Percentiles rank a stretch among this genome's conserved stretches.
phyloP scores from a whole-genome alignment of 2,113 vertebrate genomes.

The Myrmecophaga tridactyla region DNA sequence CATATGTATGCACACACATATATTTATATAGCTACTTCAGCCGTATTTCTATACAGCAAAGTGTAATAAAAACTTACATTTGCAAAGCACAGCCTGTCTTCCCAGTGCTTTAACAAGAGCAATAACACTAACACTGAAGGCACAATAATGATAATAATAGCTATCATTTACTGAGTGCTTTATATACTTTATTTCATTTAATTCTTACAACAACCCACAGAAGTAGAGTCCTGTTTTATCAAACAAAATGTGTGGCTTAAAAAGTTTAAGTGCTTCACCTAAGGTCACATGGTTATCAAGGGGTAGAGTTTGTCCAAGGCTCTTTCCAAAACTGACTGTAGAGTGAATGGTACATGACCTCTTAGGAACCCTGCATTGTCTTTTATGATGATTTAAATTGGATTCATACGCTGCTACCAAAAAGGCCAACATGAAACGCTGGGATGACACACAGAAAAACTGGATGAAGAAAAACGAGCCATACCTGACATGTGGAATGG shows the following conservation, averaged over 20 bases:
- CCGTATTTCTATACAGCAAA: background rate
- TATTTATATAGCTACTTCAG: background rate
- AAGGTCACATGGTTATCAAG: background rate
- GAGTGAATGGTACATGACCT: background rate
- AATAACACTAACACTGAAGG: background rate
- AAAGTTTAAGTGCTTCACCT: background rate
- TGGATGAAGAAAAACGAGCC: background rate
- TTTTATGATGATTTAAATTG: background rate
- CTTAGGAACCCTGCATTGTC: background rate
- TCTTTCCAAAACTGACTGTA: background rate
- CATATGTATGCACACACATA: no score
- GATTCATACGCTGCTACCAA: background rate
- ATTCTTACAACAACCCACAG: background rate
- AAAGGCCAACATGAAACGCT: background rate
- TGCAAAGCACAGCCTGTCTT: background rate
- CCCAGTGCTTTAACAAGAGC: background rate
- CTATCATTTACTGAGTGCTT: background rate
- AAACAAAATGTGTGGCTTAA: background rate
- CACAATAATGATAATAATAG: background rate
- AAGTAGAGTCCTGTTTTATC: background rate
- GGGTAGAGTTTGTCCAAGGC: background rate
- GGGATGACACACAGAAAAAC: background rate
- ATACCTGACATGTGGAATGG: slow-evolving; percentile 77
- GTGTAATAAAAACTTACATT: background rate
- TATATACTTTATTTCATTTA: background rate